phyloP scores from a whole-genome alignment of 2,113 vertebrate species.

The Riparia riparia region DNA sequence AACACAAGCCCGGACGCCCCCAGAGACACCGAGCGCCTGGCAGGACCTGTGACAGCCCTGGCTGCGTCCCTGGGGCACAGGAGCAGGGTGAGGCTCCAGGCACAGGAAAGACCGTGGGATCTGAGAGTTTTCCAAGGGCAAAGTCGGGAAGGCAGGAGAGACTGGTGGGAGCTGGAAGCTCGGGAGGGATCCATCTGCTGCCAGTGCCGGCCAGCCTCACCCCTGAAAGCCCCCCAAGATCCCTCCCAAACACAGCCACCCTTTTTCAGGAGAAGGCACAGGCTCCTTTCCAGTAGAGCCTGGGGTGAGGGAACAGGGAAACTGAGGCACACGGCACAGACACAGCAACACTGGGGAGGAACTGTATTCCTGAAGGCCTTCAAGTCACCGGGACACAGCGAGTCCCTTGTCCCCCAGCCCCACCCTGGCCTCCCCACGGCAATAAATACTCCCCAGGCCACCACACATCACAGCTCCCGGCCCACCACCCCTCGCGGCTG shows the following conservation, averaged over 20 bases:
- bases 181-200: background rate
- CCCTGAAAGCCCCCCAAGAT: background rate
- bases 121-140: background rate
- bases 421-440: background rate
- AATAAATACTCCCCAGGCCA: conserved; percentile 40
- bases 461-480: background rate
- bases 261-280: background rate
- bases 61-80: background rate
- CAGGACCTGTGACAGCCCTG: background rate
- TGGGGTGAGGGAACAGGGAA: background rate
- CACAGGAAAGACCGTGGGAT: rapidly evolving
- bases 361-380: background rate
- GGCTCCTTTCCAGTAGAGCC: background rate
- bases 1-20: background rate
- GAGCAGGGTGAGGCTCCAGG: rapidly evolving
- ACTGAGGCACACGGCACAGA: background rate
- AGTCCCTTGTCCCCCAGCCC: background rate
- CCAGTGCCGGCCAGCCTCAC: rapidly evolving
- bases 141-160: background rate
- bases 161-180: background rate
- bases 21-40: background rate
- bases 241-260: background rate
- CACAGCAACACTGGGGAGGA: background rate
- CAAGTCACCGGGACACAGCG: background rate
- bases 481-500: rapidly evolving